A percentile compares a stretch with the other conserved stretches of the same genome.
These are phyloP conservation scores for Drosophila algonquin DNA, from an alignment of 2,888 invertebrate genomes.

Conservation along the genomic window DNA sequence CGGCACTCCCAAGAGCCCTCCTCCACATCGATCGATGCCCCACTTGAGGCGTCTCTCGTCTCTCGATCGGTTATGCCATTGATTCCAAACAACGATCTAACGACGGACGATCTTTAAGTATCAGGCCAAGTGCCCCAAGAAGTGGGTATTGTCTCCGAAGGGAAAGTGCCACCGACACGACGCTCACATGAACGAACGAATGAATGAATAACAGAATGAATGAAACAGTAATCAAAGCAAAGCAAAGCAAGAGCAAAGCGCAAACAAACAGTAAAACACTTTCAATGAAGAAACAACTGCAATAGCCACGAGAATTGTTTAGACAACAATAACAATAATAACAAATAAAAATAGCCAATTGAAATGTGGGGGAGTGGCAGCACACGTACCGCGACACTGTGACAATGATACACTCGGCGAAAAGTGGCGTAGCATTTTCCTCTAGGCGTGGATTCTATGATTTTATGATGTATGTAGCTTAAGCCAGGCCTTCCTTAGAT, in stretches of 20 bases:
- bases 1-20: neutral
- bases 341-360: neutral
- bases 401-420: neutral
- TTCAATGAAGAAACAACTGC: neutral
- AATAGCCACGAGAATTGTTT: neutral
- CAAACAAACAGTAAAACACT: neutral
- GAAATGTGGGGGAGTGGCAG: neutral
- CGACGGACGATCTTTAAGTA: conserved; percentile 32
- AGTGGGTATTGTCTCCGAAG: conserved; percentile 11
- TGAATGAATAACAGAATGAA: too few relatives aligned
- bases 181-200: neutral
- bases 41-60: conserved; percentile 12
- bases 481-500: too few relatives aligned
- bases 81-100: conserved; percentile 3
- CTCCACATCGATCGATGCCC: conserved; percentile 4
- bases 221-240: neutral
- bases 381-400: neutral
- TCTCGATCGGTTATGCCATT: conserved; percentile 22
- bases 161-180: neutral
- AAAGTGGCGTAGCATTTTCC: too few relatives aligned
- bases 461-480: too few relatives aligned
- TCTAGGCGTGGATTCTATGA: too few relatives aligned
- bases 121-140: neutral
- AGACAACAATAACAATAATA: neutral
- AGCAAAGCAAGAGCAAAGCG: neutral